Evolutionary conservation across 92 coral and sea anemone species (phyloP), one percentile per base, ranked within the genome.

Genomic region (Epizoanthus ramosus): DNA sequence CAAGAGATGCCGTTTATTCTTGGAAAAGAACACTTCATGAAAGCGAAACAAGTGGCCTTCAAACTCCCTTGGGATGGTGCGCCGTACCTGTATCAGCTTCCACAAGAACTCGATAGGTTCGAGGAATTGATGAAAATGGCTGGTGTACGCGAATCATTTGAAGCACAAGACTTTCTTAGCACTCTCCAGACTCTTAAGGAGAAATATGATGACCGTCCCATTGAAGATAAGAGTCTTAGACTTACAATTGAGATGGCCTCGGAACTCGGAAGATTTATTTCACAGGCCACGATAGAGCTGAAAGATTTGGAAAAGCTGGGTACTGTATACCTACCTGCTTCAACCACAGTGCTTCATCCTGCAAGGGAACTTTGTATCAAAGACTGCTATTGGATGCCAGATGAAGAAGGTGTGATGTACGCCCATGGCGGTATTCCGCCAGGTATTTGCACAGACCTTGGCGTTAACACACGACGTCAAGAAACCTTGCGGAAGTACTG

Each of bases 381-480:
- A 77, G 92, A 93, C 73, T 93, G 94, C 75, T 56, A 21, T 18
- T 92, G 96, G 96, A 86, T 92, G 86, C 83, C 88, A 3, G 85
- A 81, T 10, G 93, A 93, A 71, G 68, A 12, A 31, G 97, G 80
- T 7, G 79, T 85, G 25, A 47, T n/a, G 0, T 93, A 85, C 54
- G 92, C 72, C 18, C 60, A 86, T 67, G 71, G 35, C n/a, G 80
- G 68, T 57, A 87, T 93, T 35, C 85, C 91, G 3, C 81, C 70
- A 21, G 15, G 10, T 22, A 45, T 25, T 9, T 73, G 85, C 37
- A 10, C 41, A 19, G 21, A 41, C 18, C 87, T 90, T n/a, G 94
- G 92, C 4, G 90, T 90, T 2, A 92, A 92, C 15, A 87, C 97
- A 58, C 86, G 94, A 5, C 88, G 97, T 4, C 86, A 88, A 76